Percentiles rank a stretch among this genome's conserved stretches.
phyloP scores from a whole-genome alignment of 2,888 invertebrate species.

The Crocallis elinguaria region DNA sequence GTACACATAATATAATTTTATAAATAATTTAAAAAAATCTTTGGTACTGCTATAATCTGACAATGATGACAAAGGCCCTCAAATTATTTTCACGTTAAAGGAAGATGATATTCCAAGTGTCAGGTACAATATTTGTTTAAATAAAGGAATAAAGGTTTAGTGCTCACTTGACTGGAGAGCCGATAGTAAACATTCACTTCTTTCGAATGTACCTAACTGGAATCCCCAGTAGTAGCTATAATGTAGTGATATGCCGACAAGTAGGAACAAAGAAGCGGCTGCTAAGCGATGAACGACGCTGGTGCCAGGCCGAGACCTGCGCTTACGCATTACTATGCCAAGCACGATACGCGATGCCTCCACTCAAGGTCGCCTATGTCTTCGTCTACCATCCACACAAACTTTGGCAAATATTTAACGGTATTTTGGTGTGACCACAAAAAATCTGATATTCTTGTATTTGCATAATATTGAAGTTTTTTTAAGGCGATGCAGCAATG shows the following conservation, averaged over 20 bases:
- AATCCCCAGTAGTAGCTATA: constrained; percentile 40
- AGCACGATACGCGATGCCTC: constrained; percentile 63
- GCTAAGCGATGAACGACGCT: constrained; percentile 27
- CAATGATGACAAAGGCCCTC: no score
- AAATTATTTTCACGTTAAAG: not conserved
- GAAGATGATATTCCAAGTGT: not conserved
- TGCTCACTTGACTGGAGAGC: constrained; percentile 32
- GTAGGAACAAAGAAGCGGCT: constrained; percentile 57
- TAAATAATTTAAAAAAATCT: no score
- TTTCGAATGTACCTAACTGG: constrained; percentile 42
- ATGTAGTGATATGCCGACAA: constrained; percentile 24
- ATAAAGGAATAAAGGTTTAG: not conserved
- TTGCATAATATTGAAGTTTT: not conserved
- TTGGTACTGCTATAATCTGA: no score
- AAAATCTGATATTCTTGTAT: not conserved
- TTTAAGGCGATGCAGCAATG: not conserved
- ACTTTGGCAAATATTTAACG: constrained; percentile 18
- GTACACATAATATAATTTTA: no score
- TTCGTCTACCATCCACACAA: constrained; percentile 26
- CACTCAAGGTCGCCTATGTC: constrained; percentile 62
- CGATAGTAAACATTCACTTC: constrained; percentile 49
- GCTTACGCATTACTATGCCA: constrained; percentile 60
- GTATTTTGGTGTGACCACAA: constrained; percentile 1
- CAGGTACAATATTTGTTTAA: no score
- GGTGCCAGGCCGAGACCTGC: constrained; percentile 53